Evolutionary conservation across 2,888 invertebrate species (phyloP).

Genomic region (Prosapia bicincta): DNA sequence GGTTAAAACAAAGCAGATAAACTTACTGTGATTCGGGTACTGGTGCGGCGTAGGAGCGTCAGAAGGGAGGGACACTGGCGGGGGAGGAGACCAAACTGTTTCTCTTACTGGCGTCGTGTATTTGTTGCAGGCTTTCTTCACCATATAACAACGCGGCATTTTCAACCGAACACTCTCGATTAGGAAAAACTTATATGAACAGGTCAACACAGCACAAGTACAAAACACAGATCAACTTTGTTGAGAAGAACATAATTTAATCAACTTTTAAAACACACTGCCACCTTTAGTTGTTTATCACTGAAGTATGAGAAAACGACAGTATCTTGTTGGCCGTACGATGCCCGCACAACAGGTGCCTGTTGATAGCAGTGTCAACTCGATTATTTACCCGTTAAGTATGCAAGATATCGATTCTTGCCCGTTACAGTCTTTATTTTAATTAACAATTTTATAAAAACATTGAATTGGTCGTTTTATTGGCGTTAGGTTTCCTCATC

Average conservation of each 20-base stretch:
- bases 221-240: neutral
- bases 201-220: neutral
- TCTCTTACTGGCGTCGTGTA: conserved; percentile 30
- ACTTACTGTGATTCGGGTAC: neutral
- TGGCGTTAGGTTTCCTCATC: conserved; percentile 6
- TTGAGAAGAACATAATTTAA: no score
- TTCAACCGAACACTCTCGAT: conserved; percentile 38
- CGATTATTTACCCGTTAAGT: neutral
- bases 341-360: neutral
- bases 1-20: neutral
- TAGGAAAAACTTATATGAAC: neutral
- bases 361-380: neutral
- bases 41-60: neutral
- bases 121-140: conserved; percentile 38
- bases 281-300: neutral
- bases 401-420: neutral
- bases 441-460: neutral
- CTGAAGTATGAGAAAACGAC: no score
- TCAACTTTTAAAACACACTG: no score
- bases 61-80: neutral
- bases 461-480: conserved; percentile 4
- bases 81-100: conserved; percentile 18
- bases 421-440: neutral
- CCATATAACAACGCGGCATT: conserved; percentile 72
- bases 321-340: neutral